phyloP scores from a whole-genome alignment of 2,113 vertebrate species.

The Brachirus orientalis region DNA sequence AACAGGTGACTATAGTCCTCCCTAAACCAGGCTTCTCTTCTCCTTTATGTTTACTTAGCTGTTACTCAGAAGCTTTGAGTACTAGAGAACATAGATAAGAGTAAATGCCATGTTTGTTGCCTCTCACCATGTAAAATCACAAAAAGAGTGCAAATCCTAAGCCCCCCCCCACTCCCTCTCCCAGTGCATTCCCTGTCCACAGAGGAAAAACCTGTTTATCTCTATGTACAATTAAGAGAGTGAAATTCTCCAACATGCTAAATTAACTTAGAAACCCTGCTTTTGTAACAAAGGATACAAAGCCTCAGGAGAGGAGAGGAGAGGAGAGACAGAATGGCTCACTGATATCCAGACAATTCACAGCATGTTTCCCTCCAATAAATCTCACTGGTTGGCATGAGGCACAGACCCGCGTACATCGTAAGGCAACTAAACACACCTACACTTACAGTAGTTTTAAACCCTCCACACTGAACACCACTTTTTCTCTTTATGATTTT shows the following conservation, averaged over 20 bases:
- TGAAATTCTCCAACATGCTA: slow-evolving; percentile 82
- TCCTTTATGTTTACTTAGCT: slow-evolving; percentile 47
- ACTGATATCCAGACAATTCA: slow-evolving; percentile 77
- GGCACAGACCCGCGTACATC: slow-evolving; percentile 47
- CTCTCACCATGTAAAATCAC: slow-evolving; percentile 58
- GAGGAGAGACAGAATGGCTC: slow-evolving; percentile 36
- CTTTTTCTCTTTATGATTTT: slow-evolving; percentile 17
- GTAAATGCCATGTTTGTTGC: slow-evolving; percentile 67
- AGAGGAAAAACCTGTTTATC: slow-evolving; percentile 80
- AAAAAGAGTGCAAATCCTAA: slow-evolving; percentile 54
- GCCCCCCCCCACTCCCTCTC: slow-evolving; percentile 31
- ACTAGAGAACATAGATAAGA: slow-evolving; percentile 22
- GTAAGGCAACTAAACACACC: slow-evolving; percentile 19
- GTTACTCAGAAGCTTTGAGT: slow-evolving; percentile 60
- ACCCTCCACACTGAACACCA: slow-evolving; percentile 31
- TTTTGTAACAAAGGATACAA: slow-evolving; percentile 82
- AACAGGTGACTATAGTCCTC: slow-evolving; percentile 38
- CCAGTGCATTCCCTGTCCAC: slow-evolving; percentile 55
- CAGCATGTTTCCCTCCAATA: slow-evolving; percentile 74
- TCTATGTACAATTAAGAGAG: slow-evolving; percentile 78
- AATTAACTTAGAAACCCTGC: slow-evolving; percentile 79
- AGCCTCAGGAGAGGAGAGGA: slow-evolving; percentile 62
- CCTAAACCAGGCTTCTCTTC: slow-evolving; percentile 31
- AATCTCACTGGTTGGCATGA: slow-evolving; percentile 72
- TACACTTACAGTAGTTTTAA: too few relatives aligned